Evolutionary conservation across 2,797 vertebrate species (phyloP).

Genomic region (Peromyscus eremicus): DNA sequence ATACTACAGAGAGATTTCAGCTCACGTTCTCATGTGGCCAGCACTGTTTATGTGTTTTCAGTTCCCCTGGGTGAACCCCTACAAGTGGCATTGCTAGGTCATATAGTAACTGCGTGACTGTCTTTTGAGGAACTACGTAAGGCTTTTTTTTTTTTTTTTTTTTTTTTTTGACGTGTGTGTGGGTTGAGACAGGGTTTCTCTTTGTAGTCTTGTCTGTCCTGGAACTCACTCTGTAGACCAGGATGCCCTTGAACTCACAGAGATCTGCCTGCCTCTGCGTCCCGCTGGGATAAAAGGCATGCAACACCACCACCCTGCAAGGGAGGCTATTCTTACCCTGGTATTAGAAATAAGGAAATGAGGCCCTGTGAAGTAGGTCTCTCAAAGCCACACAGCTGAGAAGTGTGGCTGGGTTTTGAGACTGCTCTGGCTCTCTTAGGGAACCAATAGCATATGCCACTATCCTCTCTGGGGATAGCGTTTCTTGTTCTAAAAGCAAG

Average conservation of each 20-base stretch:
- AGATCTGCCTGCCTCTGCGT: background rate
- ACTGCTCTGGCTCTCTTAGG: background rate
- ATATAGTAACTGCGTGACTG: background rate
- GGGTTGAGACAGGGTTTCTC: background rate
- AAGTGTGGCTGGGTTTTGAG: background rate
- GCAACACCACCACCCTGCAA: background rate
- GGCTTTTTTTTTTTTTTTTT: slow-evolving; percentile 30
- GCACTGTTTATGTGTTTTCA: background rate
- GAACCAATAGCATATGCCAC: background rate
- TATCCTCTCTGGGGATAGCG: background rate
- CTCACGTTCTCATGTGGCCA: background rate
- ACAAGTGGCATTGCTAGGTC: background rate
- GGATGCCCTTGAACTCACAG: background rate
- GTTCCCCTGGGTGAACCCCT: slow-evolving; percentile 17
- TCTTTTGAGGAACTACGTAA: slow-evolving; percentile 53
- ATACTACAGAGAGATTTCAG: background rate
- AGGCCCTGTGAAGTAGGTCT: background rate
- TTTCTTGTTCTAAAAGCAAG: slow-evolving; percentile 19
- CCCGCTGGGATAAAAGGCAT: background rate
- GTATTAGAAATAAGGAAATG: slow-evolving; percentile 29
- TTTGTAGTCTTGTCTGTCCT: background rate
- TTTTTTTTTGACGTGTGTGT: background rate
- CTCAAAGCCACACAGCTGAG: background rate
- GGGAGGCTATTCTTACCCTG: slow-evolving; percentile 25
- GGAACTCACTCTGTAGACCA: background rate